Base-by-base conservation (phyloP, 2,797 vertebrate species). In the Eospalax fontanierii region DNA sequence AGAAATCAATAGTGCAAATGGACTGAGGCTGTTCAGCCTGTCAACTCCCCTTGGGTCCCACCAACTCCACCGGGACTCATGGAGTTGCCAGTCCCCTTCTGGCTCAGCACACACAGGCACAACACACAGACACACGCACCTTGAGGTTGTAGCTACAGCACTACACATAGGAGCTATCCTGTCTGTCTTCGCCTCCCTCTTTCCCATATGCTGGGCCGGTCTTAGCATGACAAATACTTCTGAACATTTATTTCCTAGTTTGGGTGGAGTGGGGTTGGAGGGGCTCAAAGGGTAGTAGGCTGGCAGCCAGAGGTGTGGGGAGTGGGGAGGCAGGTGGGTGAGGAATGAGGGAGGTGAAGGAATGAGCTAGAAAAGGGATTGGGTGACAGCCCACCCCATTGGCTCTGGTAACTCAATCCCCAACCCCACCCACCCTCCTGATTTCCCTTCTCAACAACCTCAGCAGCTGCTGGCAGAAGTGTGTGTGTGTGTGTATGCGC, bases 1-100 rank as follows among this genome's bases (percentile, higher is more conserved):
- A 98, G 98, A 98, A 98, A 98, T 98, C 98, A 85, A 98, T 98
- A 96, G 98, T 68, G 94, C 97, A 98, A 98, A 97, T 93, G 96
- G 98, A 98, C 97, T 92, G 96, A 90, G 92, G 85, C 96, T 73
- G 74, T 91, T 91, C 92, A 79, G 95, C 46, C 66, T 92, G 93
- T 85, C 54, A 7, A 43, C 82, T 93, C 91, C 94, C 96, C 88
- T 92, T 38, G 81, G 95, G 97, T 76, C 89, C 95, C 95, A 78
- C 78, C 92, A 76, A 24, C 80, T 96, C 96, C 91, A n/a, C 74
- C 21, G 93, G 93, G 95, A 93, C 94, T 80, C 79, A 30, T 65
- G 38, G 76, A 87, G 87, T 93, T 75, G 57, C 89, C 63, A 16
- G 83, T 83, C 83, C 71, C 86, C 84, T 95, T 84, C 76, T 0